These are phyloP conservation scores for Tenthredo notha DNA, from an alignment of 2,888 invertebrate genomes.

Conservation along the genomic window DNA sequence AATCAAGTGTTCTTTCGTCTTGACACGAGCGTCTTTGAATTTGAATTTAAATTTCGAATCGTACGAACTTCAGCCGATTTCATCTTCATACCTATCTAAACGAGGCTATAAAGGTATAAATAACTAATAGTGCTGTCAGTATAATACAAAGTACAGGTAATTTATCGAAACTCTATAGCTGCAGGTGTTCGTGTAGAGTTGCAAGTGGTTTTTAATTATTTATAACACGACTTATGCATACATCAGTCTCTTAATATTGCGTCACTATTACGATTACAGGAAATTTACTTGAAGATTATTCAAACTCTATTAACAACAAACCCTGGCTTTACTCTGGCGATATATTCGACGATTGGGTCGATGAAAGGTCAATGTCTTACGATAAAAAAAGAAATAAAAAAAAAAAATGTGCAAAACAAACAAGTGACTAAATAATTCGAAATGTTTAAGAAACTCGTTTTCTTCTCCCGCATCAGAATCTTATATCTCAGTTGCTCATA, in stretches of 20 bases:
- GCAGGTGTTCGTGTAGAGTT: neutral
- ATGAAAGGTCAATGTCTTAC: constrained; percentile 19
- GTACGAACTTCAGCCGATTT: neutral
- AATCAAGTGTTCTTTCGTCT: neutral
- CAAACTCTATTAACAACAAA: neutral
- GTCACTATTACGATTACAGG: neutral
- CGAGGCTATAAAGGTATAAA: neutral
- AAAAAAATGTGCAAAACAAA: neutral
- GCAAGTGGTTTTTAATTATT: constrained; percentile 11
- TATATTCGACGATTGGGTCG: constrained; percentile 28
- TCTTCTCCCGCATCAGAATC: neutral
- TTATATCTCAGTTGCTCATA: neutral
- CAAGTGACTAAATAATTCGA: neutral
- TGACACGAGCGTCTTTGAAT: neutral
- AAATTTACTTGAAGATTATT: neutral
- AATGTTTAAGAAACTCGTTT: neutral
- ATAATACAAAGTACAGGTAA: neutral
- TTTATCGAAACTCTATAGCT: neutral
- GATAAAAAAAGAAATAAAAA: neutral
- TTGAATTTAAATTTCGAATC: neutral
- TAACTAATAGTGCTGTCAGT: neutral
- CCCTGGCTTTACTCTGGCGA: constrained; percentile 5
- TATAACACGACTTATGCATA: neutral
- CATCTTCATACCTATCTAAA: neutral
- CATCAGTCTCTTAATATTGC: neutral